A percentile compares a stretch with the other conserved stretches of the same genome.
These are phyloP conservation scores for Pristiophorus japonicus DNA, from an alignment of 2,113 vertebrate species.

Conservation along the genomic window DNA sequence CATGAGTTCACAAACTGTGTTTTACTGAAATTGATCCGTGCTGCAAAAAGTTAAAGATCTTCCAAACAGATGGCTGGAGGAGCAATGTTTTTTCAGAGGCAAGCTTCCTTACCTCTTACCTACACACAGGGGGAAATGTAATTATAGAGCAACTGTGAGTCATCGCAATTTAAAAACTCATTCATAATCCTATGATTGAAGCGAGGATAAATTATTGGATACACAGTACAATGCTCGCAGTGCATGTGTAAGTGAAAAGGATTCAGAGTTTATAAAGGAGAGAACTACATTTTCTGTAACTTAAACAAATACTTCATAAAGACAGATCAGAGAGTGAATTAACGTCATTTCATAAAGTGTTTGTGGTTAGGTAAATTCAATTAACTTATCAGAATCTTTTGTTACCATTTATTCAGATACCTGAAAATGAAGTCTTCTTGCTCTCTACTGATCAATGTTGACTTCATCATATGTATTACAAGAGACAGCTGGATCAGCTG, in stretches of 20 bases:
- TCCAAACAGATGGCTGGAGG: conserved; percentile 8
- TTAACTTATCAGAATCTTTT: background rate
- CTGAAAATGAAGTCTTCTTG: background rate
- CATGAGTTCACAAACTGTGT: conserved; percentile 23
- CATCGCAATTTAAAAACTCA: background rate
- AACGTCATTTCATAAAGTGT: background rate
- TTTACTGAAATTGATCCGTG: conserved; percentile 31
- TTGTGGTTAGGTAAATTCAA: background rate
- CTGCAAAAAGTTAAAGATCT: background rate
- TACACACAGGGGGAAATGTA: too few relatives aligned
- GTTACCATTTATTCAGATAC: background rate
- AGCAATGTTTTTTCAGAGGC: background rate
- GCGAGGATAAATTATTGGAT: background rate
- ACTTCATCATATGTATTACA: background rate
- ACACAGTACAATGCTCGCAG: background rate
- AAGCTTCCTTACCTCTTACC: background rate
- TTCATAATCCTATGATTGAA: background rate
- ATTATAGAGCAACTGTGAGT: background rate
- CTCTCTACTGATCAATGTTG: background rate
- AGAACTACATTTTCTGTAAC: background rate
- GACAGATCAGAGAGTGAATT: background rate
- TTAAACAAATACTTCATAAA: background rate
- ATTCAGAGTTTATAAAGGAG: background rate
- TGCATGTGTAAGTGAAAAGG: background rate
- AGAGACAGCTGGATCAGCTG: background rate